Base-by-base conservation (phyloP, 2,888 invertebrate species). In the Aricia artaxerxes region DNA sequence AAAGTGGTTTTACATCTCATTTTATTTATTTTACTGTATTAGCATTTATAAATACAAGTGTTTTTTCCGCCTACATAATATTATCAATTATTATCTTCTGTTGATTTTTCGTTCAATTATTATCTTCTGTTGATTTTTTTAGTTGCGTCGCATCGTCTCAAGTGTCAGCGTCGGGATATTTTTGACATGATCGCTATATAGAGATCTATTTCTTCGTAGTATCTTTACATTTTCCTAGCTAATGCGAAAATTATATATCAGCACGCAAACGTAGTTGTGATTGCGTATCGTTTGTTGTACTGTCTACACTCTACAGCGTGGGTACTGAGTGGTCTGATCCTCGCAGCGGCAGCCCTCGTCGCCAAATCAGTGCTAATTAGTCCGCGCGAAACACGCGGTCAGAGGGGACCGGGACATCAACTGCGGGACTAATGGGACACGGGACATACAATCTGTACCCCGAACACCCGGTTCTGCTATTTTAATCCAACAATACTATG, bases 341-440 rank as follows among this genome's bases (percentile, higher is more conserved):
- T 24, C n/a, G 7, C n/a, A 44, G 7, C 44, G 24, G 0, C 44
- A 24, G 44, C 73, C 73, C 73, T 44, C 73, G 73, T 0, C 38
- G n/a, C 40, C 73, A 44, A 73, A 73, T 73, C 73, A 44, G 40
- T 24, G 73, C 44, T 73, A 73, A 73, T 73, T n/a, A 73, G 44
- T 5, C 7, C 44, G 44, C 40, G 73, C 38, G 16, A 73, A 69
- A 69, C 64, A 13, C 69, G 35, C 69, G 69, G 35, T 35, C 35
- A 69, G 69, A 31, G 69, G 69, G 69, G 69, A 11, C 9, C 35
- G 13, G 31, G 13, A 61, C 7, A 61, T 61, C 2, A 61, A 61
- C 61, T 61, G 13, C 13, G 69, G 69, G 35, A 38, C 69, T 13
- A 69, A 38, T 38, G 69, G 13, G 35, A 69, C 38, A 35, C 13